These are phyloP conservation scores for Synchiropus splendidus DNA, from an alignment of 2,113 vertebrate genomes.

Conservation along the genomic window DNA sequence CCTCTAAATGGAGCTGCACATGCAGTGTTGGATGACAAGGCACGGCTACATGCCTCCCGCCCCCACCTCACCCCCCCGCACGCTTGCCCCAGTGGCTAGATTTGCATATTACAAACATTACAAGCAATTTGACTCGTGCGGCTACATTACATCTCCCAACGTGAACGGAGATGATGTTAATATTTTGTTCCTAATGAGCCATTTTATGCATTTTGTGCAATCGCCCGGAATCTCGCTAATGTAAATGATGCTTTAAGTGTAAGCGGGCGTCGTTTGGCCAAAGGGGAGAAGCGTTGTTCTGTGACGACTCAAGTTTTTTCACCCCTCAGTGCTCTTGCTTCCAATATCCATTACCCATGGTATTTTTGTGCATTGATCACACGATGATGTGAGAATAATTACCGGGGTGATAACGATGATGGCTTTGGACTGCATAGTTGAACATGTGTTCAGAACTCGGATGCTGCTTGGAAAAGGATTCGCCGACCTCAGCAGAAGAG, in stretches of 20 bases:
- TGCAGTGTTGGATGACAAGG: constrained; percentile 33
- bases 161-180: constrained; percentile 45
- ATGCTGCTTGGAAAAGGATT: constrained; percentile 1
- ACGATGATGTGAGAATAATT: constrained; percentile 38
- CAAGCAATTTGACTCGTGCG: constrained; percentile 45
- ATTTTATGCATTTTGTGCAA: constrained; percentile 38
- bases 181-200: constrained; percentile 47
- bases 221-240: constrained; percentile 47
- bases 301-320: constrained; percentile 20
- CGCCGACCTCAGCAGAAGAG: constrained; percentile 2
- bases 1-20: constrained; percentile 25
- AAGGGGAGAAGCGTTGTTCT: constrained; percentile 40
- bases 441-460: constrained; percentile 21
- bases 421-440: constrained; percentile 19
- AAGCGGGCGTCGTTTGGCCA: constrained; percentile 45
- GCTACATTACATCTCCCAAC: constrained; percentile 38
- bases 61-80: constrained; percentile 7
- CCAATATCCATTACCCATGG: constrained; percentile 29
- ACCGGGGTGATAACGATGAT: constrained; percentile 32
- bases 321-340: constrained; percentile 10
- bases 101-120: constrained; percentile 53
- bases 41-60: not conserved
- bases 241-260: constrained; percentile 57
- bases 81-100: constrained; percentile 36
- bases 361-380: constrained; percentile 34